A percentile compares a stretch with the other conserved stretches of the same genome.
These are phyloP conservation scores for Scolopax bukidnonensis DNA, from an alignment of 2,797 vertebrate species.

Conservation along the genomic window DNA sequence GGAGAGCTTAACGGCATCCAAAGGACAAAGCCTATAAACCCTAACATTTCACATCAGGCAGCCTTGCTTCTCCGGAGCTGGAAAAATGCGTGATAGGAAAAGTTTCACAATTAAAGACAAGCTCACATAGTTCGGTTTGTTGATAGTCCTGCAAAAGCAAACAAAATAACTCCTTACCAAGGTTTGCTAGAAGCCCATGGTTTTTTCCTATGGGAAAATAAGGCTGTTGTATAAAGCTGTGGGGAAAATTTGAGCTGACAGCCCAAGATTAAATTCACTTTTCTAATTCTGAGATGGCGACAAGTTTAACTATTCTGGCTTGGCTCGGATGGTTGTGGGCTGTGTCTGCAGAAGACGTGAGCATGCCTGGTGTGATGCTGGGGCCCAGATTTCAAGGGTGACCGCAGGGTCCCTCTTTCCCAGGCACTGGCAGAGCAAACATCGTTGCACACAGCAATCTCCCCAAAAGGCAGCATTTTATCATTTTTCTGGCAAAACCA, in stretches of 20 bases:
- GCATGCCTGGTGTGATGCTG: neutral
- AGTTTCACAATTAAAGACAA: constrained; percentile 36
- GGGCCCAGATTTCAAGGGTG: neutral
- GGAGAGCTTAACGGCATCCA: neutral
- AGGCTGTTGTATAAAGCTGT: neutral
- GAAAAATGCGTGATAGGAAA: neutral
- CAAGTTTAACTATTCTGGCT: constrained; percentile 56
- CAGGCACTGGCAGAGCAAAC: neutral
- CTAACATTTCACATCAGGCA: neutral
- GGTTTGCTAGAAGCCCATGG: neutral
- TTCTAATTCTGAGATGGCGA: constrained; percentile 26
- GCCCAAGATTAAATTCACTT: constrained; percentile 47
- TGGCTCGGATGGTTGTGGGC: constrained; percentile 39
- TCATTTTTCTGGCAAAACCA: neutral
- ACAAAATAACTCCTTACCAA: constrained; percentile 33
- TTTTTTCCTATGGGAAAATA: constrained; percentile 55
- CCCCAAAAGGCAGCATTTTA: neutral
- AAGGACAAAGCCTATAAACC: neutral
- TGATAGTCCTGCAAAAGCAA: constrained; percentile 49
- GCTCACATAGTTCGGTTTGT: constrained; percentile 50
- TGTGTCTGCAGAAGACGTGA: neutral
- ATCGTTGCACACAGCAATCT: neutral
- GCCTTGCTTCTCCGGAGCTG: neutral
- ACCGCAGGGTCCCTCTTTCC: neutral
- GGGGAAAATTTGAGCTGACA: constrained; percentile 57